Evolutionary conservation across 1,140 invertebrate genomes (phyloP).

Genomic region (Penaeus chinensis): DNA sequence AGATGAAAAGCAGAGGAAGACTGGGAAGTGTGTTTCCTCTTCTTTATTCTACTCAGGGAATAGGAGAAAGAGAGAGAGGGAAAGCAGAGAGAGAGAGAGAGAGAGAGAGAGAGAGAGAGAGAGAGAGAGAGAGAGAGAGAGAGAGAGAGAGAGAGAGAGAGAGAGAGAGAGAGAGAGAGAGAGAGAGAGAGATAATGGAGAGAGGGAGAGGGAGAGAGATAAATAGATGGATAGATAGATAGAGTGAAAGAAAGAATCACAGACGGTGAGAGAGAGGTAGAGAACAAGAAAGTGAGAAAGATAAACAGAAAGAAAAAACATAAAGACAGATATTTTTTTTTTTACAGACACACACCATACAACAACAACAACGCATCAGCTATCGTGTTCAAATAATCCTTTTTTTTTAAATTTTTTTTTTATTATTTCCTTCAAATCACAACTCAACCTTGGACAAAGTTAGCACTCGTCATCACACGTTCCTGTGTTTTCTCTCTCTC

Average conservation of each 20-base stretch:
- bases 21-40: background rate
- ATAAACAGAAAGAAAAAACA: too few relatives aligned
- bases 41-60: background rate
- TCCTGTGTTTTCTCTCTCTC: too few relatives aligned
- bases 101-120: background rate
- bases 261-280: too few relatives aligned
- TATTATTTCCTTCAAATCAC: too few relatives aligned
- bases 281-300: too few relatives aligned
- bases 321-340: too few relatives aligned
- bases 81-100: background rate
- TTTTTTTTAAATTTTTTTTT: too few relatives aligned
- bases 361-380: too few relatives aligned
- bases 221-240: background rate
- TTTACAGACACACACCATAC: too few relatives aligned
- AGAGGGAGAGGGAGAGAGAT: background rate
- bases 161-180: background rate
- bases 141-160: background rate
- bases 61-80: background rate
- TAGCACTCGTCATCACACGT: too few relatives aligned
- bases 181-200: background rate
- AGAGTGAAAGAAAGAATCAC: background rate
- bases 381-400: too few relatives aligned
- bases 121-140: background rate
- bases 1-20: background rate
- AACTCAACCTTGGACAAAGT: too few relatives aligned